Evolutionary conservation across 1,140 invertebrate species (phyloP).

Genomic region (Calliopsis andreniformis): DNA sequence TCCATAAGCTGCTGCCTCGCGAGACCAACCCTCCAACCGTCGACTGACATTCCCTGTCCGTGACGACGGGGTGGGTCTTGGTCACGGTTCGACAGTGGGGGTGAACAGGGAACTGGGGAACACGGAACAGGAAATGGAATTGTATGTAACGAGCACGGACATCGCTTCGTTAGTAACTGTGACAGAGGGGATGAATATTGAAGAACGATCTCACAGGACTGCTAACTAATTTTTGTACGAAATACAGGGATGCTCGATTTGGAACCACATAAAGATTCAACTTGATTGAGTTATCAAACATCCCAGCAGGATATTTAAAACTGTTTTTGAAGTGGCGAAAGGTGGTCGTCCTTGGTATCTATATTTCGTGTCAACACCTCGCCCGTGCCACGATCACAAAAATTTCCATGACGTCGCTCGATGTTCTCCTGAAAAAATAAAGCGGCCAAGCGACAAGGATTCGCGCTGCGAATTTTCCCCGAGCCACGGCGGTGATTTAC

Average conservation of each 20-base stretch:
- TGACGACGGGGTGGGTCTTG: conserved; percentile 34
- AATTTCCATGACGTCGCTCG: background rate
- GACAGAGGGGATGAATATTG: background rate
- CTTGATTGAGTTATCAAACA: too few species aligned
- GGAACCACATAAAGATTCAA: too few species aligned
- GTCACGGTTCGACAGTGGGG: conserved; percentile 35
- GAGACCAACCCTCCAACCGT: conserved; percentile 29
- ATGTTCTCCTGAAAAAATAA: background rate
- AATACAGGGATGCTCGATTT: background rate
- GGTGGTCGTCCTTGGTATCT: background rate
- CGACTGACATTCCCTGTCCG: conserved; percentile 52
- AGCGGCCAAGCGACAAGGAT: background rate
- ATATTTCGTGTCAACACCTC: background rate
- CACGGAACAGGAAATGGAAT: conserved; percentile 31
- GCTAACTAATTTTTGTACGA: too few species aligned
- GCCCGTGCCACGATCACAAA: background rate
- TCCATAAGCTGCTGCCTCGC: conserved; percentile 14
- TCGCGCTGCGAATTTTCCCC: conserved; percentile 24
- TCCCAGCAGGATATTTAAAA: background rate
- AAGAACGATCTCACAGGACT: too few species aligned
- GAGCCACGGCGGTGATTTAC: conserved; percentile 31
- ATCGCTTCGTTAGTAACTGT: background rate
- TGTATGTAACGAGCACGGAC: background rate
- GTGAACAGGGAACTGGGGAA: conserved; percentile 21
- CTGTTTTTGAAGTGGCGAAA: background rate